Percentiles rank a stretch among this genome's conserved stretches.
Evolutionary conservation across 53 echinoderm and acorn worm genomes (phyloP).

Genomic region (Echinometra lucunter): DNA sequence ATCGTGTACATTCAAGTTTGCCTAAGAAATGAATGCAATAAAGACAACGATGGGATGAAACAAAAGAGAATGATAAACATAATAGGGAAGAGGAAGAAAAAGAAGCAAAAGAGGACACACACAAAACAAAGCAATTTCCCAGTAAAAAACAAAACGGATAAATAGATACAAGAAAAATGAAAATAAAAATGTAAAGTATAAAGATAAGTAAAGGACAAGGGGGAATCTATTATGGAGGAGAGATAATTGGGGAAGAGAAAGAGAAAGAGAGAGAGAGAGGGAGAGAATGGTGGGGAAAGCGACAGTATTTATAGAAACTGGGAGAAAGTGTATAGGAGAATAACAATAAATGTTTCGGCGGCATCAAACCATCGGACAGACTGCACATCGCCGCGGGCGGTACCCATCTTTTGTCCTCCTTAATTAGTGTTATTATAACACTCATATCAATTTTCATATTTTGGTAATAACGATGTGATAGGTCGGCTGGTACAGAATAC

Average conservation of each 20-base stretch:
- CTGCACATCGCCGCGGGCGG: slow-evolving; percentile 46
- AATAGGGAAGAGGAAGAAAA: not conserved
- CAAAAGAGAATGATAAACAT: not conserved
- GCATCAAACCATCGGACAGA: not conserved
- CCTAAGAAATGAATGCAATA: too few species aligned
- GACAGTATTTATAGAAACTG: not conserved
- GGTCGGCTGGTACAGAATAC: not conserved
- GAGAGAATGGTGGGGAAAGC: not conserved
- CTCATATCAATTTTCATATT: slow-evolving; percentile 59
- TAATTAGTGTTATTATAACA: slow-evolving; percentile 47
- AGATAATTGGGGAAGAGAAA: not conserved
- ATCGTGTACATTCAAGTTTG: too few species aligned
- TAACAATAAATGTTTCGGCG: not conserved
- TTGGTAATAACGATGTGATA: slow-evolving; percentile 40
- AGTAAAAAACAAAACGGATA: not conserved
- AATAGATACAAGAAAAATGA: not conserved
- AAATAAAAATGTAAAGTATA: not conserved
- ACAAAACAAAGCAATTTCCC: not conserved
- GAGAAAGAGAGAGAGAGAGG: not conserved
- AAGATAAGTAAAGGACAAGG: not conserved
- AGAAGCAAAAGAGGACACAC: too few species aligned
- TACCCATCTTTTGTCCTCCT: not conserved
- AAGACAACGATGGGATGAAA: not conserved
- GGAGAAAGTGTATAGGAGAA: not conserved
- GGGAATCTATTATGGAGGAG: not conserved